A percentile compares a stretch with the other conserved stretches of the same genome.
Conservation (phyloP, 2,113 vertebrate genomes). For the Deroptyus accipitrinus region DNA sequence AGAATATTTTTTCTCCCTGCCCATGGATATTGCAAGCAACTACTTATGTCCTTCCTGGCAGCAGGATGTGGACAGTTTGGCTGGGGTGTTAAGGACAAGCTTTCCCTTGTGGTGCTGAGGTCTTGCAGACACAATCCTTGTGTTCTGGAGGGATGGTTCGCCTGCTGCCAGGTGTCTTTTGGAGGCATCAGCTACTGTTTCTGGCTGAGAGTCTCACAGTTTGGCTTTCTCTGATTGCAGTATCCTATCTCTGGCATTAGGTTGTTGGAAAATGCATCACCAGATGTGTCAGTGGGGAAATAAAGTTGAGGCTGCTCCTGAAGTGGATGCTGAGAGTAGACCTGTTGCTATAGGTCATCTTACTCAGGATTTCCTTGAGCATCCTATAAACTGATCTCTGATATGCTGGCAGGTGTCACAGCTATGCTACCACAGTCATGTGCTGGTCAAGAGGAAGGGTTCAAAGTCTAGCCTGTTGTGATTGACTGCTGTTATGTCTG, state of each 20-base stretch:
- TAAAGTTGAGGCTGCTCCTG: neutral
- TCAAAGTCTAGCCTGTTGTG: slow-evolving; percentile 44
- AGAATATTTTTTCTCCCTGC: neutral
- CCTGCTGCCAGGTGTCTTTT: neutral
- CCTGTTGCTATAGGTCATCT: neutral
- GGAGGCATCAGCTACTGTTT: neutral
- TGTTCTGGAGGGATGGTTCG: neutral
- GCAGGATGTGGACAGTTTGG: neutral
- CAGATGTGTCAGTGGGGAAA: neutral
- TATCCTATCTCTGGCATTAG: neutral
- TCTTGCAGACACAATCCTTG: neutral
- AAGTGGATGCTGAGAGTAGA: neutral
- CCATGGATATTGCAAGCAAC: neutral
- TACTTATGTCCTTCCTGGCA: neutral
- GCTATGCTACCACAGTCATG: neutral
- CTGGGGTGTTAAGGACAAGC: neutral
- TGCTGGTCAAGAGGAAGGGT: neutral
- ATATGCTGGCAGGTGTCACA: neutral
- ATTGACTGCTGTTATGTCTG: slow-evolving; percentile 59
- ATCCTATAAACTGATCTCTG: neutral
- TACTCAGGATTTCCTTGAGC: neutral
- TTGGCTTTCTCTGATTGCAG: neutral
- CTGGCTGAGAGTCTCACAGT: neutral
- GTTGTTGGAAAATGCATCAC: neutral
- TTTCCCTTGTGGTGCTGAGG: neutral